Conservation (phyloP, 2,797 vertebrate species). For the Vireo griseus region DNA sequence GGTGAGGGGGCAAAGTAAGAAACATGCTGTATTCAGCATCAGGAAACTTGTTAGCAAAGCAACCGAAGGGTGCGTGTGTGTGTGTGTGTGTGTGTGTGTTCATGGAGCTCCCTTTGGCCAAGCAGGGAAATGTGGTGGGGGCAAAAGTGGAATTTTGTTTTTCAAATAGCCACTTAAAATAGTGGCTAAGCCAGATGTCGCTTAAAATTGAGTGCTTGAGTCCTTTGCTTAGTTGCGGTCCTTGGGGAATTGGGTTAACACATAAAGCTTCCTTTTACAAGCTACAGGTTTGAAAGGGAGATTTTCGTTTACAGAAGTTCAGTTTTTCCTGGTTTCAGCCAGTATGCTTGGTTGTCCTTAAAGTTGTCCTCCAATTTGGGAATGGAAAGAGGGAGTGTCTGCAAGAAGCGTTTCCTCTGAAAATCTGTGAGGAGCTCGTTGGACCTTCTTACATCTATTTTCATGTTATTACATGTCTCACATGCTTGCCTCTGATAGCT, state of each 20-base stretch:
- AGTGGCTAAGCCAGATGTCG: neutral
- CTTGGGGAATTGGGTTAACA: neutral
- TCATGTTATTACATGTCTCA: conserved; percentile 3
- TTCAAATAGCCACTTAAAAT: neutral
- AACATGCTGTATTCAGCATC: rapidly evolving
- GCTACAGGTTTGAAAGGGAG: neutral
- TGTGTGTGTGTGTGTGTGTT: neutral
- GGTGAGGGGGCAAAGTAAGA: neutral
- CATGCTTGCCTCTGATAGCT: neutral
- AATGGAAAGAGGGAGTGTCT: neutral
- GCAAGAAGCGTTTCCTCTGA: neutral
- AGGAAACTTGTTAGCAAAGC: neutral
- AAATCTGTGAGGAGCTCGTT: neutral
- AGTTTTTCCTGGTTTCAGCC: neutral
- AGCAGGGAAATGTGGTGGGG: neutral
- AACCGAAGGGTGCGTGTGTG: neutral
- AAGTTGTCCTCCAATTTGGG: neutral
- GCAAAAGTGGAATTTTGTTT: neutral
- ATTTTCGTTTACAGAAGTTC: neutral
- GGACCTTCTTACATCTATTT: neutral
- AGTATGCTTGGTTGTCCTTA: neutral
- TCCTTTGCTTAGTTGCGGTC: neutral
- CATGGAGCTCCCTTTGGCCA: neutral
- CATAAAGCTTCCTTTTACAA: neutral
- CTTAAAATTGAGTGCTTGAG: neutral